These are phyloP conservation scores for Phrynosoma blainvillii DNA, from an alignment of 2,113 vertebrate species.

Conservation along the genomic window DNA sequence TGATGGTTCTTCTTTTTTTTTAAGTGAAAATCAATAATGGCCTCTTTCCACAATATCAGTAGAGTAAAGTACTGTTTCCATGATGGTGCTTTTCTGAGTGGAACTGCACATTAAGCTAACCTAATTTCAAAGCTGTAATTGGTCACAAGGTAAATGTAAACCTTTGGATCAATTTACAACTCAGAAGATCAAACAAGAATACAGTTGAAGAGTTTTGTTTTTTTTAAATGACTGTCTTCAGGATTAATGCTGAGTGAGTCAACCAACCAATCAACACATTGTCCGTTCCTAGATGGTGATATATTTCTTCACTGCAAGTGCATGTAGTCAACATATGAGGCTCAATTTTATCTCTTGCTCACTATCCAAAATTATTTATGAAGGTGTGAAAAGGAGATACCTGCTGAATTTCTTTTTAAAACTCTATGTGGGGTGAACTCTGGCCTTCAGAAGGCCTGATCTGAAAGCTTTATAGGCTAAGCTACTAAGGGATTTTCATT, in stretches of 20 bases:
- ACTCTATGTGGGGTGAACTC: too few relatives aligned
- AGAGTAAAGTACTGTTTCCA: background rate
- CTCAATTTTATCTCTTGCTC: background rate
- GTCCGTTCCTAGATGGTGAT: background rate
- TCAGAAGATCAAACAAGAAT: conserved; percentile 8
- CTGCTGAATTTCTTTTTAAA: too few relatives aligned
- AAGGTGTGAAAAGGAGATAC: background rate
- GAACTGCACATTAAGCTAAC: background rate
- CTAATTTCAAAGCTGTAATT: background rate
- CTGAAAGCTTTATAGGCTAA: too few relatives aligned
- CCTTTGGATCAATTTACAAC: background rate
- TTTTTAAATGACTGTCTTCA: background rate
- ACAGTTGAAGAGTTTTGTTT: background rate
- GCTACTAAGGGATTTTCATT: too few relatives aligned
- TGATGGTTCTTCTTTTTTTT: too few relatives aligned
- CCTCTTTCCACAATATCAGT: too few relatives aligned
- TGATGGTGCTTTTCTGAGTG: background rate
- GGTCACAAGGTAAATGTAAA: background rate
- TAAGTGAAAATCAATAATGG: too few relatives aligned
- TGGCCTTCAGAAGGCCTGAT: too few relatives aligned
- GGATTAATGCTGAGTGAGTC: background rate
- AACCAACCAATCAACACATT: background rate
- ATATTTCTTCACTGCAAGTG: background rate
- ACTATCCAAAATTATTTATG: too few relatives aligned
- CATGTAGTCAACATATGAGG: background rate